Percentiles rank a stretch among this genome's conserved stretches.
Evolutionary conservation across 2,113 vertebrate species (phyloP).

Genomic region (Cyrtonyx montezumae): DNA sequence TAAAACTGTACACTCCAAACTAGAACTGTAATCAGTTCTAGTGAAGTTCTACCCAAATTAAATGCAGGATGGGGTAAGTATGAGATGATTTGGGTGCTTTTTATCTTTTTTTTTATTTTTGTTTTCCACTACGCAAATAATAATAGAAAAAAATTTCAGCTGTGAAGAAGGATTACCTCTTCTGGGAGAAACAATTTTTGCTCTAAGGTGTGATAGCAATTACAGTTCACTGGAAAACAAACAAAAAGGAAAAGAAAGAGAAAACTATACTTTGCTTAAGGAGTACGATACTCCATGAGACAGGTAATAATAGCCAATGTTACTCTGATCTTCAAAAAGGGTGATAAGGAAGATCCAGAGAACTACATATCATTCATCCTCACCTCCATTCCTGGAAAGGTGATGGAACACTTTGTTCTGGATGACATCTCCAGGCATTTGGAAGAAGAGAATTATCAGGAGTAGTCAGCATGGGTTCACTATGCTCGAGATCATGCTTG

Average conservation of each 20-base stretch:
- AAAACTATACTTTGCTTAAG: rapidly evolving
- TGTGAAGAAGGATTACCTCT: rapidly evolving
- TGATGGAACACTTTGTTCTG: no score
- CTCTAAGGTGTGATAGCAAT: background rate
- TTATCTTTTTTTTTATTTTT: background rate
- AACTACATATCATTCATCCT: no score
- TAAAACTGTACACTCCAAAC: no score
- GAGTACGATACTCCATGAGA: background rate
- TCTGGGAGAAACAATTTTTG: background rate
- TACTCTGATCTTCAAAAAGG: no score
- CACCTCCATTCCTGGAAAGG: no score
- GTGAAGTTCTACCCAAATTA: background rate
- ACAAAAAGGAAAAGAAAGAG: background rate
- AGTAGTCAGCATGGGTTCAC: no score
- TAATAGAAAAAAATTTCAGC: background rate
- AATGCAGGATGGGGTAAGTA: background rate
- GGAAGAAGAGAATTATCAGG: no score
- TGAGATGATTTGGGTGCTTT: rapidly evolving
- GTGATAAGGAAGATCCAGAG: no score
- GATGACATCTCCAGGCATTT: no score
- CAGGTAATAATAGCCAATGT: no score
- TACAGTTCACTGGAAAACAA: rapidly evolving
- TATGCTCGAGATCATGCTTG: no score
- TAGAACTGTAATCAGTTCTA: background rate
- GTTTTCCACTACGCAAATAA: background rate